phyloP scores from a whole-genome alignment of 2,888 invertebrate species.

The Apocheima hispidaria region DNA sequence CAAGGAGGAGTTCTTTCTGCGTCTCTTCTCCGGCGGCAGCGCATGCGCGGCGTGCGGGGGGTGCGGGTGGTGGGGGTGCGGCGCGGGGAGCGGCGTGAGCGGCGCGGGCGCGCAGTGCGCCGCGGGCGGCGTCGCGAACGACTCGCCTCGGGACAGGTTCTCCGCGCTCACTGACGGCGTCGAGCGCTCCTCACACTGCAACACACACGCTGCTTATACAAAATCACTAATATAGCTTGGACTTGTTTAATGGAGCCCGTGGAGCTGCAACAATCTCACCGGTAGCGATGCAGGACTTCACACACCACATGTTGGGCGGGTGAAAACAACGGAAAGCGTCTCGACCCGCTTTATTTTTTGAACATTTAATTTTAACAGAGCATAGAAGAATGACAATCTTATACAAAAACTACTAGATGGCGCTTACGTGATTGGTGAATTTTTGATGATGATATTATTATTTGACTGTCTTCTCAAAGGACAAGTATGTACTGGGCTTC shows the following conservation, averaged over 20 bases:
- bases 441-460: not conserved
- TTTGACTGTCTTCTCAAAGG: not conserved
- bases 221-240: not conserved
- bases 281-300: too few species aligned
- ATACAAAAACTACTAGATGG: too few species aligned
- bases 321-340: too few species aligned
- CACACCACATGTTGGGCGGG: too few species aligned
- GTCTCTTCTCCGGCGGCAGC: constrained; percentile 74
- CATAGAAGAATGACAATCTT: too few species aligned
- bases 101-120: constrained; percentile 72
- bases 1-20: constrained; percentile 79
- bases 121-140: constrained; percentile 76
- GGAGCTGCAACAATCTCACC: too few species aligned
- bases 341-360: too few species aligned
- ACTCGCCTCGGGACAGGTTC: constrained; percentile 78
- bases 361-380: too few species aligned
- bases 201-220: constrained; percentile 10
- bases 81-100: constrained; percentile 55
- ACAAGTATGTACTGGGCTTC: rapidly evolving
- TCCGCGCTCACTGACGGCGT: constrained; percentile 81
- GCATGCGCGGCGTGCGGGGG: constrained; percentile 54
- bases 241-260: not conserved
- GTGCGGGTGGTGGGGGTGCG: constrained; percentile 46
- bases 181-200: constrained; percentile 78
- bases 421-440: not conserved